Percentiles rank a stretch among this genome's conserved stretches.
Evolutionary conservation across 2,888 invertebrate species (phyloP).

Genomic region (Tipula confusa): DNA sequence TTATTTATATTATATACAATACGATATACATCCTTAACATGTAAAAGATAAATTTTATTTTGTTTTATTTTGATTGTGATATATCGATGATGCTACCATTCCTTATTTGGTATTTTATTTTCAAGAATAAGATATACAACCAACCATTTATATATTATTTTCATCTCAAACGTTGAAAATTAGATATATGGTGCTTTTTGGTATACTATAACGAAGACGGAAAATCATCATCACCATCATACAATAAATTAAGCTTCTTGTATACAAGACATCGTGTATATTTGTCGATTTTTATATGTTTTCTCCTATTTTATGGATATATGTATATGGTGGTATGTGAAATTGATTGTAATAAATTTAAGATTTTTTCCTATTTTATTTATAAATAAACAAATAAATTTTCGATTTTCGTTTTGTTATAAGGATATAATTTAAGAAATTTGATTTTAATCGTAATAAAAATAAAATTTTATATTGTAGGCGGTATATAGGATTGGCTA

Average conservation of each 20-base stretch:
- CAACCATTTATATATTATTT: not conserved
- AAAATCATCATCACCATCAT: constrained; percentile 20
- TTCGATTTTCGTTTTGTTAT: not conserved
- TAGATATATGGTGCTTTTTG: not conserved
- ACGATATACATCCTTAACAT: constrained; percentile 20
- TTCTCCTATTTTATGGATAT: not conserved
- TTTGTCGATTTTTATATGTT: not conserved
- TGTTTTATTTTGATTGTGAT: constrained; percentile 21
- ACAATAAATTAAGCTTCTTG: constrained; percentile 20
- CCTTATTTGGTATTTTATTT: not conserved
- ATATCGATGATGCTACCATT: constrained; percentile 20
- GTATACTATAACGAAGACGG: not conserved
- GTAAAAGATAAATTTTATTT: constrained; percentile 9
- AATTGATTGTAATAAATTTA: constrained; percentile 20
- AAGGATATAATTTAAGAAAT: constrained; percentile 16
- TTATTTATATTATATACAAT: not conserved
- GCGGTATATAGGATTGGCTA: not conserved
- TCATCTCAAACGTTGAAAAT: constrained; percentile 20
- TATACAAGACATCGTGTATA: not conserved
- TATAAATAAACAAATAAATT: constrained; percentile 25
- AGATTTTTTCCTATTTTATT: not conserved
- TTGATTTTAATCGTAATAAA: constrained; percentile 20
- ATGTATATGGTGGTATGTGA: not conserved
- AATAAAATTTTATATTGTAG: not conserved
- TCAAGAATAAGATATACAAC: not conserved